Conservation (phyloP, 2,113 vertebrate genomes). For the Ophiodon elongatus region DNA sequence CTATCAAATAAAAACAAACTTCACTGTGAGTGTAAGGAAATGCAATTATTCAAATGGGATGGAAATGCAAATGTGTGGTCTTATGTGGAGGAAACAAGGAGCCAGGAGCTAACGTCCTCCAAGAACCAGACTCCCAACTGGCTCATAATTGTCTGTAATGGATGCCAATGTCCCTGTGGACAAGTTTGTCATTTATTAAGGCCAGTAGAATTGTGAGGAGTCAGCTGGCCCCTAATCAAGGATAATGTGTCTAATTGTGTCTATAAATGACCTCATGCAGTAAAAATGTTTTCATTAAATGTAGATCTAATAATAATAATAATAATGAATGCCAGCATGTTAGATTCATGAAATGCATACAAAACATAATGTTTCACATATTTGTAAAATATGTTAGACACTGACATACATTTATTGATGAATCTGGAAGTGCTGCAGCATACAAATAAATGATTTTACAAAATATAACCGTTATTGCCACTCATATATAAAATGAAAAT, state of each 20-base stretch:
- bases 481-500: background rate
- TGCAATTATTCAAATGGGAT: slow-evolving; percentile 72
- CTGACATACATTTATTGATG: background rate
- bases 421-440: background rate
- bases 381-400: background rate
- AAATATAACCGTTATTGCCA: background rate
- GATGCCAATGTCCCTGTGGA: slow-evolving; percentile 62
- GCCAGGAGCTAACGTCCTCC: slow-evolving; percentile 26
- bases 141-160: slow-evolving; percentile 66
- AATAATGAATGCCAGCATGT: background rate
- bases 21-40: slow-evolving; percentile 60
- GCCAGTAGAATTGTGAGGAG: slow-evolving; percentile 12
- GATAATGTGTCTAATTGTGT: slow-evolving; percentile 32
- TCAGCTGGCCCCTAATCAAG: slow-evolving; percentile 44
- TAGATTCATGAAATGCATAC: background rate
- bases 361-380: background rate
- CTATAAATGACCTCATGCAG: slow-evolving; percentile 1
- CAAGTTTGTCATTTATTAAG: slow-evolving; percentile 29
- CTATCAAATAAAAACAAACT: slow-evolving; percentile 74
- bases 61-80: slow-evolving; percentile 68
- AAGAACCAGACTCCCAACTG: slow-evolving; percentile 43
- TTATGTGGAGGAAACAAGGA: slow-evolving; percentile 37
- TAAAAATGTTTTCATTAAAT: slow-evolving; percentile 8
- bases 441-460: background rate
- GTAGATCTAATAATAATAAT: slow-evolving; percentile 22